These are phyloP conservation scores for Archips xylosteana DNA, from an alignment of 2,888 invertebrate species.

Conservation along the genomic window DNA sequence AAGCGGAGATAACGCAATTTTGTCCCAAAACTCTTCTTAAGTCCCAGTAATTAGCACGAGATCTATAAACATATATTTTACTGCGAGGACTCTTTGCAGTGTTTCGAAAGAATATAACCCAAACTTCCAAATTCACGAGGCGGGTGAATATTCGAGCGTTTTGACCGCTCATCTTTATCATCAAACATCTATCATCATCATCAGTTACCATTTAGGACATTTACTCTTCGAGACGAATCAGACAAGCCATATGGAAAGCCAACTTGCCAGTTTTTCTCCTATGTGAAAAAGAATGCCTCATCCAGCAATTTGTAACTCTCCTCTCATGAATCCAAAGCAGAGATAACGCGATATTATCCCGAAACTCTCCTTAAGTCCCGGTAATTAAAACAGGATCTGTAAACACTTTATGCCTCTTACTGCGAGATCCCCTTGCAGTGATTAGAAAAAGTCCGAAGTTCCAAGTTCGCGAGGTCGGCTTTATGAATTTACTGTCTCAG, in stretches of 20 bases:
- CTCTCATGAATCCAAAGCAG: slow-evolving; percentile 21
- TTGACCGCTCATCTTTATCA: too few relatives aligned
- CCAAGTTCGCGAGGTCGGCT: neutral
- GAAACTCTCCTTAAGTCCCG: slow-evolving; percentile 30
- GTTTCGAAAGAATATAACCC: slow-evolving; percentile 36
- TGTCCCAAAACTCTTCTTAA: slow-evolving; percentile 32
- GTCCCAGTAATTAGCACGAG: slow-evolving; percentile 36
- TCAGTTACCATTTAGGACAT: too few relatives aligned
- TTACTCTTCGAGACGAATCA: too few relatives aligned
- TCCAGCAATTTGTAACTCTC: neutral
- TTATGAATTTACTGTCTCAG: neutral
- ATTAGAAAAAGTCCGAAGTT: slow-evolving; percentile 30
- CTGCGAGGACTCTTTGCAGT: slow-evolving; percentile 16
- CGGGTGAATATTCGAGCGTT: too few relatives aligned
- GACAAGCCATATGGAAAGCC: too few relatives aligned
- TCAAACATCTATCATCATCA: too few relatives aligned
- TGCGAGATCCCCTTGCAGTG: slow-evolving; percentile 24
- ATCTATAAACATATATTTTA: slow-evolving; percentile 38
- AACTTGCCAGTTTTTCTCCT: too few relatives aligned
- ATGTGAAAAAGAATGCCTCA: too few relatives aligned
- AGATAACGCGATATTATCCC: slow-evolving; percentile 39
- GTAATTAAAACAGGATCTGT: slow-evolving; percentile 40
- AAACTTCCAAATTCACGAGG: neutral
- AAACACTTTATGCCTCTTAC: slow-evolving; percentile 37
- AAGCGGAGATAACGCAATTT: slow-evolving; percentile 34